Evolutionary conservation across 1,140 invertebrate species (phyloP), one percentile per base, ranked within the genome.

Genomic region (Cheumatopsyche charites): DNA sequence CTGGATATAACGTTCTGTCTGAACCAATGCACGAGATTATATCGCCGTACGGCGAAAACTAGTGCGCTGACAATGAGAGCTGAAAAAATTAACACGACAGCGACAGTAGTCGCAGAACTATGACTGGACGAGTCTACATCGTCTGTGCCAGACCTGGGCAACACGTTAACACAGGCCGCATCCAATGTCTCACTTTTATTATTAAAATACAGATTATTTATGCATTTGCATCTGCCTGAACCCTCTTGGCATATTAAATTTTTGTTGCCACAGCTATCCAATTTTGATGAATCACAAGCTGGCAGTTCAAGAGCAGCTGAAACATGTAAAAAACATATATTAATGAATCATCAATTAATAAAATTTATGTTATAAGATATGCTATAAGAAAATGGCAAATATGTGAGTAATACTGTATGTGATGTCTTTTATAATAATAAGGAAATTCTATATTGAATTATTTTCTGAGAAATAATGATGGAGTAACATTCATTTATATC

Each of bases 11-110:
- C 80, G 66, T 81, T 84, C 70, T 83, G 82, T 7, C 79, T 77
- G 23, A 80, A 71, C 78, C 83, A 84, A 71, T 83, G 79, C 26
- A 84, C 75, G 74, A 85, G 78, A 78, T 82, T 81, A 76, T 85
- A 84, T 72, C 80, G 82, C 63, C 81, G 82, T 75, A 82, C 75
- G 9, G 83, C 79, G 78, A 85, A 75, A 45, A 81, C 79, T 49
- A 83, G 76, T n/a, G 80, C 82, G 42, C 78, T 78, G 9, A 77
- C 71, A 12, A 83, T 75, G n/a, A 85, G 76, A 17, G 79, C 79
- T 73, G 83, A 74, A 19, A 81, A 81, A 70, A 83, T 81, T 66
- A 84, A 79, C n/a, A 79, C 78, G 12, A 81, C 79, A 13, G 82
- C 74, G 17, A 77, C 78, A 0, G 78, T 77, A 1, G 80, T 81